These are phyloP conservation scores for Phenacoccus solenopsis DNA, from an alignment of 1,140 invertebrate species.

Conservation along the genomic window DNA sequence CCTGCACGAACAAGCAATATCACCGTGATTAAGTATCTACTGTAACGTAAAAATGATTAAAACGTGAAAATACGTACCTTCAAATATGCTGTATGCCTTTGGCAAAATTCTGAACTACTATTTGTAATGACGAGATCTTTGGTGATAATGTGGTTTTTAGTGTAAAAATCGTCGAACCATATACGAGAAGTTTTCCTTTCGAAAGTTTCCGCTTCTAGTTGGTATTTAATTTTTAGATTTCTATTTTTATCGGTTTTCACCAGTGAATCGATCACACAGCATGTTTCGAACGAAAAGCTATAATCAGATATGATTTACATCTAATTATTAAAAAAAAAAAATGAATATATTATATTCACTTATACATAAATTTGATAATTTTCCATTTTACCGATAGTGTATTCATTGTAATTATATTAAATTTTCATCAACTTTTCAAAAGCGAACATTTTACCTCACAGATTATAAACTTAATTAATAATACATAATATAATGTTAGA, in stretches of 20 bases:
- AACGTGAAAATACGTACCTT: constrained; percentile 38
- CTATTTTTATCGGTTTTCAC: constrained; percentile 35
- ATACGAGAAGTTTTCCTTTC: constrained; percentile 65
- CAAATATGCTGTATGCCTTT: constrained; percentile 60
- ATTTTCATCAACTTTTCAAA: too few relatives aligned
- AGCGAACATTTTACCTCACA: too few relatives aligned
- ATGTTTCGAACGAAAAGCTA: constrained; percentile 75
- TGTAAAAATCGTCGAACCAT: constrained; percentile 44
- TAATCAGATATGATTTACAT: constrained; percentile 26
- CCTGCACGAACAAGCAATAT: constrained; percentile 36
- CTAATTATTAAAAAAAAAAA: neutral
- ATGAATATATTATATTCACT: too few relatives aligned
- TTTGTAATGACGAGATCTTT: constrained; percentile 6
- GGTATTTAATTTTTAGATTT: constrained; percentile 45
- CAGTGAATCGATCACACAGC: constrained; percentile 61
- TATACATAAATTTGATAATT: too few relatives aligned
- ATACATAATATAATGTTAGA: too few relatives aligned
- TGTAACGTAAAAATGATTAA: neutral
- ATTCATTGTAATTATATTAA: too few relatives aligned
- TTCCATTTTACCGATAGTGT: too few relatives aligned
- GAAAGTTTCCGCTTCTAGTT: constrained; percentile 74
- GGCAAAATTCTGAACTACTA: constrained; percentile 41
- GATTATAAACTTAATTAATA: too few relatives aligned
- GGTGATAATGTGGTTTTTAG: neutral
- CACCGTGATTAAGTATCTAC: neutral